A percentile compares a stretch with the other conserved stretches of the same genome.
Conservation (phyloP, 2,888 invertebrate genomes). For the Ophion costatus region DNA sequence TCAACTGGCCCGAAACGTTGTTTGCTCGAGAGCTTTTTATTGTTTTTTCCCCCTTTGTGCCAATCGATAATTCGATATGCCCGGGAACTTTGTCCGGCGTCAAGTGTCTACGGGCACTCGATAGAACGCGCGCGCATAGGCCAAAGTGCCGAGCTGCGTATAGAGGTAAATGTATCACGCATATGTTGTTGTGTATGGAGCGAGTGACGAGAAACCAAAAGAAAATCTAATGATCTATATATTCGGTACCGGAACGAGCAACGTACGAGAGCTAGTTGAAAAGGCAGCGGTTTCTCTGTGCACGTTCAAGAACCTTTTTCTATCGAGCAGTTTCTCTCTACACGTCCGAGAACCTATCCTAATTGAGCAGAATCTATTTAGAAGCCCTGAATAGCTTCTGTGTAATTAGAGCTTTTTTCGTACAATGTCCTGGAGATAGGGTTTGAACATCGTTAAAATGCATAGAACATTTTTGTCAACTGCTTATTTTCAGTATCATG, state of each 20-base stretch:
- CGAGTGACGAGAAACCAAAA: conserved; percentile 25
- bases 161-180: conserved; percentile 21
- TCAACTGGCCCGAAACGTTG: not conserved
- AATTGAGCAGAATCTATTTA: not conserved
- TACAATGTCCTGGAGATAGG: not conserved
- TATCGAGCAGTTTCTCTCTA: not conserved
- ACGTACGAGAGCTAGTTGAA: not conserved
- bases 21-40: conserved; percentile 38
- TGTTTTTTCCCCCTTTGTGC: conserved; percentile 1
- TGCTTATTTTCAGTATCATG: no score
- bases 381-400: not conserved
- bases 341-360: not conserved
- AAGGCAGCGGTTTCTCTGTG: not conserved
- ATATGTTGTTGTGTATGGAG: conserved; percentile 5
- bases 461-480: no score
- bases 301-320: conserved; percentile 14
- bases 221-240: conserved; percentile 23
- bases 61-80: conserved; percentile 50
- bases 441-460: no score
- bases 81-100: conserved; percentile 38
- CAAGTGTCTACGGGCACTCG: conserved; percentile 3
- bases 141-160: not conserved
- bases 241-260: conserved; percentile 37
- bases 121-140: not conserved
- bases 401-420: not conserved